Percentiles rank a stretch among this genome's conserved stretches.
These are phyloP conservation scores for Scartelaos histophorus DNA, from an alignment of 2,113 vertebrate species.

Conservation along the genomic window DNA sequence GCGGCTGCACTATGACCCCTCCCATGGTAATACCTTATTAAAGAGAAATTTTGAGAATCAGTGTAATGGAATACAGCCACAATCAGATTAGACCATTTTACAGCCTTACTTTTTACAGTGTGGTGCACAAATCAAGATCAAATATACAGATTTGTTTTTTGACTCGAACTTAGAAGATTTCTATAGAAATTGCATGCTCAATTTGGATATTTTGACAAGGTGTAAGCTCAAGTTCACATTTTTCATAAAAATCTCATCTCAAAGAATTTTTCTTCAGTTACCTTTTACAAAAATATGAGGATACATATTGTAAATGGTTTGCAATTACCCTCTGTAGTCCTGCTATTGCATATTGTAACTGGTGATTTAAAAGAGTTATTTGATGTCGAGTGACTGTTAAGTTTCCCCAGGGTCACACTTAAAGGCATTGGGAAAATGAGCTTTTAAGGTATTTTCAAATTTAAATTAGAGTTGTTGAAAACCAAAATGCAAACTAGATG, in stretches of 20 bases:
- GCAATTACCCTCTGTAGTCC: background rate
- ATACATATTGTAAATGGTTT: background rate
- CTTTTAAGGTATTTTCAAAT: background rate
- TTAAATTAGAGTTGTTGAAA: background rate
- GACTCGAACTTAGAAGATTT: too few relatives aligned
- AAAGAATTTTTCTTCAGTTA: background rate
- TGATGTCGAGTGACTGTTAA: background rate
- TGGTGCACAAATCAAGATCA: background rate
- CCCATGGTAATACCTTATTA: constrained; percentile 57
- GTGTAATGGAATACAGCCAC: constrained; percentile 56
- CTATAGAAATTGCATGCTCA: background rate
- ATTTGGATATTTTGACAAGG: too few relatives aligned
- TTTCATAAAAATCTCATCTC: background rate
- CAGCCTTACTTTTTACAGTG: constrained; percentile 54
- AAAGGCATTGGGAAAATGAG: background rate
- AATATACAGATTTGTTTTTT: constrained; percentile 50
- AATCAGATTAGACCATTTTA: constrained; percentile 61
- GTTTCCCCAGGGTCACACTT: background rate
- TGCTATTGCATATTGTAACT: background rate
- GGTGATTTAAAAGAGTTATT: background rate
- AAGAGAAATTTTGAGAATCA: constrained; percentile 55
- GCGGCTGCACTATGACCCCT: constrained; percentile 37
- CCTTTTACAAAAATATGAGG: background rate
- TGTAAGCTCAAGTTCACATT: background rate
- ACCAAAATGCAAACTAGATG: background rate